phyloP scores from a whole-genome alignment of 2,888 invertebrate genomes.

The Diploptera punctata region DNA sequence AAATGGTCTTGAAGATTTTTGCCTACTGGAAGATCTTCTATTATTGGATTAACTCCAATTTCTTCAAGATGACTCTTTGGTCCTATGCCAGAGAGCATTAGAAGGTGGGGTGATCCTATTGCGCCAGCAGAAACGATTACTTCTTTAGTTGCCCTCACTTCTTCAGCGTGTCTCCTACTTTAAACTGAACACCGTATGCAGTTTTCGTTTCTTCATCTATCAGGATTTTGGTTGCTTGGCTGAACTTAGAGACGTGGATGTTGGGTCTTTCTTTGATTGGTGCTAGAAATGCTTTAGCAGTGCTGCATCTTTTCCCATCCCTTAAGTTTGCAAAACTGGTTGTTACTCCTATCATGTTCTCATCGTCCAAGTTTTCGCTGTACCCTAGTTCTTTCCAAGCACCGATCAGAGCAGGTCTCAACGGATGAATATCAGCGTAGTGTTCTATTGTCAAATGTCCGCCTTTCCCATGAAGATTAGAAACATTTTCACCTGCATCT shows the following conservation, averaged over 20 bases:
- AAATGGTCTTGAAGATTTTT: constrained; percentile 80
- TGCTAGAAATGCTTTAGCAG: constrained; percentile 85
- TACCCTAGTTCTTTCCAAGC: constrained; percentile 54
- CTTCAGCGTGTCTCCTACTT: constrained; percentile 68
- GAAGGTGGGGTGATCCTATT: constrained; percentile 84
- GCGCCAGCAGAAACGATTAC: constrained; percentile 88
- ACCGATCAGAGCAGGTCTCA: constrained; percentile 54
- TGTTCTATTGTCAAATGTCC: constrained; percentile 78
- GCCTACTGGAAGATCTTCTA: constrained; percentile 74
- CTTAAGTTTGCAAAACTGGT: constrained; percentile 67
- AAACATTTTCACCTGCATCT: constrained; percentile 47
- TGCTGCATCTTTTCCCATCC: constrained; percentile 84
- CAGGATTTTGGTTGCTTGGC: constrained; percentile 69
- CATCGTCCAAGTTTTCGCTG: too few relatives aligned
- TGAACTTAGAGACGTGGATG: constrained; percentile 77
- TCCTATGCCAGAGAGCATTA: constrained; percentile 91
- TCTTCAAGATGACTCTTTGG: constrained; percentile 76
- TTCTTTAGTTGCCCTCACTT: constrained; percentile 77
- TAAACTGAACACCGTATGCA: constrained; percentile 78
- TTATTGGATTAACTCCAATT: constrained; percentile 70
- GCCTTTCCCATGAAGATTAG: constrained; percentile 70
- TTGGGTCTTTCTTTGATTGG: constrained; percentile 80
- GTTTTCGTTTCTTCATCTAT: constrained; percentile 50
- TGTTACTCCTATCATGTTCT: too few relatives aligned
- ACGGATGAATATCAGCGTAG: constrained; percentile 56